Evolutionary conservation across 2,113 vertebrate species (phyloP).

Genomic region (Sigmodon hispidus): DNA sequence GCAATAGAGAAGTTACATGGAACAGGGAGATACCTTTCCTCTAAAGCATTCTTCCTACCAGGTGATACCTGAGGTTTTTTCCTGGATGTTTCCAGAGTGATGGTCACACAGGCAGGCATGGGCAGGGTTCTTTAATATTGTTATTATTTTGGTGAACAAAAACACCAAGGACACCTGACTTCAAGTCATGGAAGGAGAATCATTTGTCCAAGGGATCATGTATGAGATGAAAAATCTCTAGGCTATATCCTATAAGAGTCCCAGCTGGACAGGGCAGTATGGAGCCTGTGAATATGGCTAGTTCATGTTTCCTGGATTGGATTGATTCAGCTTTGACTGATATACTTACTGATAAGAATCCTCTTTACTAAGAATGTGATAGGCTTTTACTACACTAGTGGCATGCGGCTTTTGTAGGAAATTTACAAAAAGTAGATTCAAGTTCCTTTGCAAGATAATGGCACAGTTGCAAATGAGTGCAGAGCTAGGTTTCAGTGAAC

Average conservation of each 20-base stretch:
- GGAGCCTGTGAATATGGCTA: background rate
- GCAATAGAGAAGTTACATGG: no score
- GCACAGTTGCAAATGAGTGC: no score
- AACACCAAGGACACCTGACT: background rate
- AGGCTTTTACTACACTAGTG: no score
- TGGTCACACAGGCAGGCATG: background rate
- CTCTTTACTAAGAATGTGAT: background rate
- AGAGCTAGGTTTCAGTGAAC: background rate
- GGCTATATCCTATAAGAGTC: background rate
- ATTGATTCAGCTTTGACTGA: background rate
- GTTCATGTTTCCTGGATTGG: no score
- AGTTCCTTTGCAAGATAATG: background rate
- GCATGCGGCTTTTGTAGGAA: background rate
- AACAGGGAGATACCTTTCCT: rapidly evolving
- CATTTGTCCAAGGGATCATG: background rate
- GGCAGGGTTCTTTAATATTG: background rate
- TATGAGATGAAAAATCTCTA: background rate
- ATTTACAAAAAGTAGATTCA: background rate
- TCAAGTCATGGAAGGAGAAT: background rate
- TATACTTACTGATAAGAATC: background rate
- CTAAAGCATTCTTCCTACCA: rapidly evolving
- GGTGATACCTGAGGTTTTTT: rapidly evolving
- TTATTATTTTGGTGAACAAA: background rate
- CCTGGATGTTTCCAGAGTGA: rapidly evolving
- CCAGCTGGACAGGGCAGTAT: rapidly evolving